These are phyloP conservation scores for Schizopygopsis malacanthus DNA, from an alignment of 2,797 vertebrate species.

Conservation along the genomic window DNA sequence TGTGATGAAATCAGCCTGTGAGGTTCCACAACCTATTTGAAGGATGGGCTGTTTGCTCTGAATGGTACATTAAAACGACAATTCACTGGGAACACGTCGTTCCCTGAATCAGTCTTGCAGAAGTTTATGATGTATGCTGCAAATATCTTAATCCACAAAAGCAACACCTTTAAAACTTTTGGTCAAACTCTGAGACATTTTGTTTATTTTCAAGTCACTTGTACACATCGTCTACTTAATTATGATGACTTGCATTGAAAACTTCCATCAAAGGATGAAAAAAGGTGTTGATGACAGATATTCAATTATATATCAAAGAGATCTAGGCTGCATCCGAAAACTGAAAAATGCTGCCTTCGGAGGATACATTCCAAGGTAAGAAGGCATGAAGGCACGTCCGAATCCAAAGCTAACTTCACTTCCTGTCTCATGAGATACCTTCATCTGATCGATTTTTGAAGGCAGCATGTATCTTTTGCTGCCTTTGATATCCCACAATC, in stretches of 20 bases:
- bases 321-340: too few species aligned
- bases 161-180: not conserved
- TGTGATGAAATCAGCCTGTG: constrained; percentile 34
- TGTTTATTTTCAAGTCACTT: not conserved
- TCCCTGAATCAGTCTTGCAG: constrained; percentile 16
- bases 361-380: too few species aligned
- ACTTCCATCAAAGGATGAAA: not conserved
- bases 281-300: not conserved
- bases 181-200: constrained; percentile 3
- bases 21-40: constrained; percentile 21
- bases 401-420: too few species aligned
- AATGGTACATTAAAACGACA: constrained; percentile 28
- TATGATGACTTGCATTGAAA: not conserved
- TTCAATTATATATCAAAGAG: not conserved
- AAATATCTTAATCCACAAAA: constrained; percentile 7
- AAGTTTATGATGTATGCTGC: not conserved
- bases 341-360: too few species aligned
- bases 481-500: too few species aligned
- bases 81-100: constrained; percentile 25
- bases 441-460: too few species aligned
- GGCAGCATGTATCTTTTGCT: too few species aligned
- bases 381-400: too few species aligned
- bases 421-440: too few species aligned
- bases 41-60: constrained; percentile 34
- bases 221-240: not conserved